Evolutionary conservation across 1,140 invertebrate genomes (phyloP).

Genomic region (Drosophila arawakana): DNA sequence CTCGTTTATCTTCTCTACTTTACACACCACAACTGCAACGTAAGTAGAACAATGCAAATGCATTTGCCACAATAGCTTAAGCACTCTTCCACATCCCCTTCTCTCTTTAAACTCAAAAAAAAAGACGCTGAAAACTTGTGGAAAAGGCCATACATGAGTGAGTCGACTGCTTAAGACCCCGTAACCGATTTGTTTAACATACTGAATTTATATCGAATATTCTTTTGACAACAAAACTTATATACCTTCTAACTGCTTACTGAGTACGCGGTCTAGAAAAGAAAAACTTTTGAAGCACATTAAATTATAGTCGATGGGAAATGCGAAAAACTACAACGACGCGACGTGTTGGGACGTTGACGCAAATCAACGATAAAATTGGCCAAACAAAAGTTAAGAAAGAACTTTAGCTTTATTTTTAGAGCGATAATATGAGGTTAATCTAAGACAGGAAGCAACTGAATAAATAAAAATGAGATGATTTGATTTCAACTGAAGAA

Average conservation of each 20-base stretch:
- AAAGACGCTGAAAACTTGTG: background rate
- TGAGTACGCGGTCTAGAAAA: background rate
- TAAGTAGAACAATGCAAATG: conserved; percentile 21
- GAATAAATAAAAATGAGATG: no score
- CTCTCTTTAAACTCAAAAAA: background rate
- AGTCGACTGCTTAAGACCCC: no score
- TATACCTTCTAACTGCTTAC: no score
- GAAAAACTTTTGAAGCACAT: background rate
- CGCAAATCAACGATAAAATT: background rate
- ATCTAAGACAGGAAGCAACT: no score
- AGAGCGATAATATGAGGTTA: no score
- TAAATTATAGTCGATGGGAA: conserved; percentile 13
- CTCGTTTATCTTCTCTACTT: no score
- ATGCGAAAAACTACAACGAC: background rate
- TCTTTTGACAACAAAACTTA: no score
- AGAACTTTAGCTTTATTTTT: background rate
- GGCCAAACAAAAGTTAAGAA: background rate
- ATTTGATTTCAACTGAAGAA: no score
- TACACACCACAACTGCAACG: conserved; percentile 6
- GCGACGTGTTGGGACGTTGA: background rate
- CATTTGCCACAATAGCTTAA: conserved; percentile 20
- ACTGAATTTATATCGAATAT: no score
- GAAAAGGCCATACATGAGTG: background rate
- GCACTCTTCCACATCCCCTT: no score
- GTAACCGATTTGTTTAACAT: no score